Evolutionary conservation across 2,113 vertebrate genomes (phyloP).

Genomic region (Amblyornis subalaris): DNA sequence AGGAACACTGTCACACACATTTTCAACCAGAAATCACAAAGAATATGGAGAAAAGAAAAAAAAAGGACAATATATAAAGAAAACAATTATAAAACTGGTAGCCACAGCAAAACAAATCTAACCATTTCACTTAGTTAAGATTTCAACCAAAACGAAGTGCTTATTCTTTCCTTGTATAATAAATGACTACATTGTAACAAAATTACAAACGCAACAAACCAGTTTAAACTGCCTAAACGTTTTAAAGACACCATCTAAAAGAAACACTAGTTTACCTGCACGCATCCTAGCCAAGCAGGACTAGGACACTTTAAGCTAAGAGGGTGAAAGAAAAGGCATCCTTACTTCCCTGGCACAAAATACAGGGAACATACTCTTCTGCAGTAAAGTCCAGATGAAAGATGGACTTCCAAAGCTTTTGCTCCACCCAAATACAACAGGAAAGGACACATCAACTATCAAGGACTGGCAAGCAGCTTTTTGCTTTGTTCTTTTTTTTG

Average conservation of each 20-base stretch:
- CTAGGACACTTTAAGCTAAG: background rate
- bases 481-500: background rate
- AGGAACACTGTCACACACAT: background rate
- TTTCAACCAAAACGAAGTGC: background rate
- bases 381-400: background rate
- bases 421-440: background rate
- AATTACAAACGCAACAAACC: background rate
- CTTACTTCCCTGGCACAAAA: background rate
- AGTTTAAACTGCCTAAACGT: background rate
- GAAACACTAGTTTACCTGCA: background rate
- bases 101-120: background rate
- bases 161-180: background rate
- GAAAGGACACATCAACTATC: background rate
- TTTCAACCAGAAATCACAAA: background rate
- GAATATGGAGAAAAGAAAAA: background rate
- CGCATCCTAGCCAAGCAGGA: background rate
- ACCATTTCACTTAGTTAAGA: background rate
- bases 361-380: background rate
- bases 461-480: background rate
- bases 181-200: background rate
- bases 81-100: background rate
- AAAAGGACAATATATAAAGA: background rate
- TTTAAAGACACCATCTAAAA: background rate
- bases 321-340: background rate
- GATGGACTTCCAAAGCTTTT: background rate